Evolutionary conservation across 2,888 invertebrate species (phyloP), one percentile per base, ranked within the genome.

Genomic region (Drosophila mettleri): DNA sequence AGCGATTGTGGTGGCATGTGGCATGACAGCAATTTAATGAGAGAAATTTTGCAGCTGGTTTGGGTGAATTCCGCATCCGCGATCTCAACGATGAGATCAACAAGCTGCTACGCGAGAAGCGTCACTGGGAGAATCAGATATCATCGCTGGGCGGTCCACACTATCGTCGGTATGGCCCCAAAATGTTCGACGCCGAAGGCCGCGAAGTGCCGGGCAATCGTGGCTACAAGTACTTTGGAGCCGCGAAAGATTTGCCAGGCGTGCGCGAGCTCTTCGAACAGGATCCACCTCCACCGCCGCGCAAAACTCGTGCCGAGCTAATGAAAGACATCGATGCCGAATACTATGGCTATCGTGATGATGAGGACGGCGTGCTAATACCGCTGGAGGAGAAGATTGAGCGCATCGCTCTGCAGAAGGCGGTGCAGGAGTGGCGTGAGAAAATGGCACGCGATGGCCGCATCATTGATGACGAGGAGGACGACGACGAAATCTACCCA

Each of bases 81-180:
- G 99, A 99, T 91, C 93, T 99, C 22, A 99, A 99, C 92, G 99
- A 99, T 93, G 99, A 99, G 93, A 99, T 99, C 80, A 99, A 99
- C 93, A 99, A 99, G 93, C 92, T 99, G 73, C 94, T 99, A 66
- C 94, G 99, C 48, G 98, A 99, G 90, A 99, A 99, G 90, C 94
- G 98, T 0, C 98, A 99, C 90, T 99, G 99, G 99, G 99, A 99
- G 91, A 96, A 97, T 55, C 97, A 99, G 91, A 99, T 99, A 77
- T 96, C 97, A 80, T 96, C 98, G 66, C 93, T 99, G 1, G 99
- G 99, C 1, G 99, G 99, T 0, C 97, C 98, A 0, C 99, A 99
- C 93, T 97, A 97, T 90, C 95, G 96, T 53, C 95, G 97, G 78
- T 96, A 97, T 80, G 98, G 99, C 0, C 98, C 98, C 0, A 95